These are phyloP conservation scores for Exocentrus adspersus DNA, from an alignment of 2,888 invertebrate genomes.

Conservation along the genomic window DNA sequence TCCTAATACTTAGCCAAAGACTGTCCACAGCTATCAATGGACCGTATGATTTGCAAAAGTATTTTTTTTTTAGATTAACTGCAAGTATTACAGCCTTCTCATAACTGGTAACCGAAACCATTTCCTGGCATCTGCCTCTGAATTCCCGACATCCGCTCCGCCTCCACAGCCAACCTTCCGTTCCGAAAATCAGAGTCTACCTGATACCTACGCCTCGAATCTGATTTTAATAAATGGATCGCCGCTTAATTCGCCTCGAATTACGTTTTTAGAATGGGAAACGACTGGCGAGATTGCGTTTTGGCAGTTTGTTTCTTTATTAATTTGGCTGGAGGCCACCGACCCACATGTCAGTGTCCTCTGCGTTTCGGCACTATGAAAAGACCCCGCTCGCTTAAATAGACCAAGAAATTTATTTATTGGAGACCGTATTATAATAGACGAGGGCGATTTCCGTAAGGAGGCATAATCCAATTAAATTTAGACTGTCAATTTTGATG, in stretches of 20 bases:
- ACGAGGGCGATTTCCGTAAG: neutral
- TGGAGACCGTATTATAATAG: neutral
- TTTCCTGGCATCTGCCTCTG: too few species aligned
- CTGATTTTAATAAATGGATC: neutral
- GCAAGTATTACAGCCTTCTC: too few species aligned
- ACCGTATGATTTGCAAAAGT: too few species aligned
- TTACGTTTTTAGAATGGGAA: neutral
- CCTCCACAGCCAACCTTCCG: too few species aligned
- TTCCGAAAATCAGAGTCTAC: too few species aligned
- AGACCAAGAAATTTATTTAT: neutral
- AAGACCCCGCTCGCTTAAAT: neutral
- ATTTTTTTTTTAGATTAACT: too few species aligned
- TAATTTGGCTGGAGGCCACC: neutral
- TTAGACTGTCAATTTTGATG: too few species aligned
- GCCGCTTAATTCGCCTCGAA: neutral
- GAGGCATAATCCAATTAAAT: too few species aligned
- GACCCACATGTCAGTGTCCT: constrained; percentile 1
- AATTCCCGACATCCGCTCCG: too few species aligned
- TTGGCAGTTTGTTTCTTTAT: neutral
- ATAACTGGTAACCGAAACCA: too few species aligned
- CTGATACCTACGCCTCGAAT: neutral
- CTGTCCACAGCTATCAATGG: too few species aligned
- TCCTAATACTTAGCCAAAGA: too few species aligned
- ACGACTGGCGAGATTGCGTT: neutral
- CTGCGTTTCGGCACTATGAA: neutral